These are phyloP conservation scores for Papilio elwesi DNA, from an alignment of 2,888 invertebrate genomes.

Conservation along the genomic window DNA sequence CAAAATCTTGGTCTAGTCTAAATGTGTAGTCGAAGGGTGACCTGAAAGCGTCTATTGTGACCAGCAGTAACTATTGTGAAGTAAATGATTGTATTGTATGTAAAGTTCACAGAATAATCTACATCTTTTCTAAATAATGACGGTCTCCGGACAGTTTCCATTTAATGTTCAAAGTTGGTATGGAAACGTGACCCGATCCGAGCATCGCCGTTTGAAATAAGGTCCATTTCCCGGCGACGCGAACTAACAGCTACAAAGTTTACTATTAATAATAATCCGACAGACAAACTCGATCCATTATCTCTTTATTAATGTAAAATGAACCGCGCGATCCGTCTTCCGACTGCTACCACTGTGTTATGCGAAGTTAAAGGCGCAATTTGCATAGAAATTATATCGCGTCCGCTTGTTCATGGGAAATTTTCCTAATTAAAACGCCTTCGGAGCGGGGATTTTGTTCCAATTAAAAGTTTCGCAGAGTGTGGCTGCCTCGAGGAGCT, in stretches of 20 bases:
- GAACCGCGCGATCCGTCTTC: slow-evolving; percentile 53
- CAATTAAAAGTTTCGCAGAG: slow-evolving; percentile 81
- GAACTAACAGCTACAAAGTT: slow-evolving; percentile 48
- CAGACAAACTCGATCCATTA: slow-evolving; percentile 43
- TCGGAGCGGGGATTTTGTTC: slow-evolving; percentile 77
- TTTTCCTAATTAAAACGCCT: slow-evolving; percentile 83
- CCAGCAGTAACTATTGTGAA: neutral
- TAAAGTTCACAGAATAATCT: slow-evolving; percentile 21
- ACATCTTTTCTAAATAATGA: slow-evolving; percentile 38
- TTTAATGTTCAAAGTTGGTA: slow-evolving; percentile 39
- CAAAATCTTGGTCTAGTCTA: too few species aligned
- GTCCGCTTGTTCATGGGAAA: slow-evolving; percentile 81
- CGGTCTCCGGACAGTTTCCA: slow-evolving; percentile 32
- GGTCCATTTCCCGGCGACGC: slow-evolving; percentile 35
- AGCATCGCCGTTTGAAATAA: slow-evolving; percentile 24
- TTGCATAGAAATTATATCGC: slow-evolving; percentile 83
- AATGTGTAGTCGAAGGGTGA: too few species aligned
- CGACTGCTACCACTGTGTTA: slow-evolving; percentile 59
- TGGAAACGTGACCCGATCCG: slow-evolving; percentile 33
- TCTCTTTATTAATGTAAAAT: slow-evolving; percentile 62
- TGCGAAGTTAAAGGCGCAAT: slow-evolving; percentile 80
- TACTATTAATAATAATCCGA: slow-evolving; percentile 45
- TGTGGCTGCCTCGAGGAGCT: slow-evolving; percentile 50
- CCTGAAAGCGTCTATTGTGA: too few species aligned
- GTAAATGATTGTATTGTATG: slow-evolving; percentile 16